A percentile compares a stretch with the other conserved stretches of the same genome.
Evolutionary conservation across 2,797 vertebrate species (phyloP).

Genomic region (Rhincodon typus): DNA sequence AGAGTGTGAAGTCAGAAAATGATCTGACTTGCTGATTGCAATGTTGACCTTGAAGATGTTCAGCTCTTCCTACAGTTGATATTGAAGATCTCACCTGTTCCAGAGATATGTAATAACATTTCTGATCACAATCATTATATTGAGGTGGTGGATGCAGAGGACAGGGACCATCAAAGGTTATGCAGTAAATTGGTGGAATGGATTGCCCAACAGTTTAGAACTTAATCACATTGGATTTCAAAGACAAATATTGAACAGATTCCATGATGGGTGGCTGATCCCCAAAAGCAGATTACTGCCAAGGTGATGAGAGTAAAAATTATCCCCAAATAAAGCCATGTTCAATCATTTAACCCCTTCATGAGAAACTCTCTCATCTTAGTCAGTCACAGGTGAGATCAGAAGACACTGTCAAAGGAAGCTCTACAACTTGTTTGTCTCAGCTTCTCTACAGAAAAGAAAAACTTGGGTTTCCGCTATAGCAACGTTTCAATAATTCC

Average conservation of each 20-base stretch:
- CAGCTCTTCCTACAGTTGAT: not conserved
- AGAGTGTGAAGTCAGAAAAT: not conserved
- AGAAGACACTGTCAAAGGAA: not conserved
- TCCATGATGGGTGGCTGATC: not conserved
- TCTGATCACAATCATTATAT: not conserved
- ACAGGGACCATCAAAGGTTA: no score
- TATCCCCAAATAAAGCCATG: not conserved
- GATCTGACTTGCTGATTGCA: no score
- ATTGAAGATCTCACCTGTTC: not conserved
- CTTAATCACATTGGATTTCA: not conserved
- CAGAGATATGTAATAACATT: not conserved
- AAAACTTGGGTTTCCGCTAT: not conserved
- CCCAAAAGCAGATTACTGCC: not conserved
- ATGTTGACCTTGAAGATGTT: not conserved
- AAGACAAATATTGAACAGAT: not conserved
- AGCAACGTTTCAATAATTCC: not conserved
- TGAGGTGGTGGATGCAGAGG: no score
- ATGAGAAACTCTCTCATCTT: not conserved
- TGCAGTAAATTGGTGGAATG: not conserved
- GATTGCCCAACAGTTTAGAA: not conserved
- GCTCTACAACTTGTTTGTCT: not conserved
- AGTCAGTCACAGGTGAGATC: not conserved
- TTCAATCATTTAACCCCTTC: not conserved
- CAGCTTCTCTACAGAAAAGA: not conserved
- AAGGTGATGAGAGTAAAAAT: not conserved